Evolutionary conservation across 2,113 vertebrate genomes (phyloP).

Genomic region (Ictalurus furcatus): DNA sequence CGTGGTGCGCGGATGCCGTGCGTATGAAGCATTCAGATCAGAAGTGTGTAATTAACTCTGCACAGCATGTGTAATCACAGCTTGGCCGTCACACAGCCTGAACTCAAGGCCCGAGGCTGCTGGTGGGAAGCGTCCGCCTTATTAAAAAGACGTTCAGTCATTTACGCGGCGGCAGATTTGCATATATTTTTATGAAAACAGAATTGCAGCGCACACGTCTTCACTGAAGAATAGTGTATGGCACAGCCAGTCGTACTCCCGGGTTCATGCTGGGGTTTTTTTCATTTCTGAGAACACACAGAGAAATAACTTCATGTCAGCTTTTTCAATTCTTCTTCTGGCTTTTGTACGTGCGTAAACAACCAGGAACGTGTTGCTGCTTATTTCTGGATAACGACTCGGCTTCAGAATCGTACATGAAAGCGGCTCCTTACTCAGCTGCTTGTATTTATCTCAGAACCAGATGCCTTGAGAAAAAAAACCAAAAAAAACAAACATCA

Average conservation of each 20-base stretch:
- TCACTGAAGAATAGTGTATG: no score
- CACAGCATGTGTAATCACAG: neutral
- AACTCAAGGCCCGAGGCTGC: slow-evolving; percentile 10
- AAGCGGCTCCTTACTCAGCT: neutral
- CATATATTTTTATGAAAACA: no score
- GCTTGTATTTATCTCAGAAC: neutral
- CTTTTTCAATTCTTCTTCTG: neutral
- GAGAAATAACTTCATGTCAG: neutral
- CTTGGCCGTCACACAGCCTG: neutral
- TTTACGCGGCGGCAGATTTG: neutral
- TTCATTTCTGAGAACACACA: neutral
- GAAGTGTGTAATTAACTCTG: slow-evolving; percentile 20
- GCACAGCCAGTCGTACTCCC: no score
- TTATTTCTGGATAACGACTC: neutral
- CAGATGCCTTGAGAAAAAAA: neutral
- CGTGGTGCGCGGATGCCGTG: neutral
- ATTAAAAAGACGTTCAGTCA: slow-evolving; percentile 7
- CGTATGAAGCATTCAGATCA: neutral
- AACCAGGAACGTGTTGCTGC: neutral
- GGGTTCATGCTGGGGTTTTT: no score
- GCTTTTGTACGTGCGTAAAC: neutral
- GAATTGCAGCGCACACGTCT: no score
- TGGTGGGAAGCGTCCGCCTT: neutral
- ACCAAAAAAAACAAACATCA: no score
- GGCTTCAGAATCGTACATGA: neutral